Conservation (phyloP, 2,888 invertebrate genomes). For the Zootermopsis nevadensis region DNA sequence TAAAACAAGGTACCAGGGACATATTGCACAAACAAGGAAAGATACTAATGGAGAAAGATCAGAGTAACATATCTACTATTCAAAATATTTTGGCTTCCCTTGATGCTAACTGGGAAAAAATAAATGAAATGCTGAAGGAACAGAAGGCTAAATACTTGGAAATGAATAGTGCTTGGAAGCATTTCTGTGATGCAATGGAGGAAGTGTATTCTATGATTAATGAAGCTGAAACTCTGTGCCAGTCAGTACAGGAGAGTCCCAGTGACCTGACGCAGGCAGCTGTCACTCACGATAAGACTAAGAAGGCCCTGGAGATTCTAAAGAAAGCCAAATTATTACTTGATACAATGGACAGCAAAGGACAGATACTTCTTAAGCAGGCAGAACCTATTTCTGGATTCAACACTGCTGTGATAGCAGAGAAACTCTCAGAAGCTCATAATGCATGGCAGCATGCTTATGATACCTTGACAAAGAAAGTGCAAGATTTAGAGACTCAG, state of each 20-base stretch:
- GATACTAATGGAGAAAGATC: constrained; percentile 83
- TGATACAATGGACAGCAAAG: constrained; percentile 83
- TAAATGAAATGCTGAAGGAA: constrained; percentile 78
- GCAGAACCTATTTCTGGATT: constrained; percentile 76
- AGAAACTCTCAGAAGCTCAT: constrained; percentile 66
- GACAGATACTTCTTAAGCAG: constrained; percentile 77
- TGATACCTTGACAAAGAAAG: constrained; percentile 77
- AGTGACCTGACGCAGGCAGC: constrained; percentile 80
- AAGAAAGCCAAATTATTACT: constrained; percentile 80
- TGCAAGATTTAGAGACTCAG: constrained; percentile 88
- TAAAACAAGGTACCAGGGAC: constrained; percentile 67
- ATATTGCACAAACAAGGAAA: constrained; percentile 83
- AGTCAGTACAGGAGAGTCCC: constrained; percentile 74
- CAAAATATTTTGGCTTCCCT: constrained; percentile 82
- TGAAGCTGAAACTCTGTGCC: constrained; percentile 75
- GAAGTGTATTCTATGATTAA: constrained; percentile 77
- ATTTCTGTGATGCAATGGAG: constrained; percentile 78
- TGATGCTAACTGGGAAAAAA: constrained; percentile 84
- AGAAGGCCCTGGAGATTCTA: constrained; percentile 78
- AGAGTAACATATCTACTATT: constrained; percentile 80
- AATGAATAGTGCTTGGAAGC: constrained; percentile 78
- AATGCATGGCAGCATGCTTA: constrained; percentile 78
- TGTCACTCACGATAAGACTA: constrained; percentile 77
- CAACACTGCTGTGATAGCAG: constrained; percentile 66
- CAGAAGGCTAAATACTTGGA: constrained; percentile 80